Evolutionary conservation across 2,797 vertebrate species (phyloP).

Genomic region (Lepidocolaptes lacrymiger): DNA sequence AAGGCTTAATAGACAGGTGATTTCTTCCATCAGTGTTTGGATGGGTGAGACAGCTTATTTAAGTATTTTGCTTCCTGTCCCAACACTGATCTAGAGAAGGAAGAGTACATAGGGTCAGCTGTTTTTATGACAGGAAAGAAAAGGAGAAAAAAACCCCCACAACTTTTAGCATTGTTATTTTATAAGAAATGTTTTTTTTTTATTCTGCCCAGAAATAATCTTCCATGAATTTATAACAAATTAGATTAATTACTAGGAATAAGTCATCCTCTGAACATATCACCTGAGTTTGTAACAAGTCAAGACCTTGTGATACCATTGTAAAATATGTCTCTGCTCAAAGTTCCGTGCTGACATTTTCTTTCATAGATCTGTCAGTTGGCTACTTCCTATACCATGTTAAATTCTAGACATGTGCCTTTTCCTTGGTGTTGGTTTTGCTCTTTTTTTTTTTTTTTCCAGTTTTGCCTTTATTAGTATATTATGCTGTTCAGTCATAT

Average conservation of each 20-base stretch:
- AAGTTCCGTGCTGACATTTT: background rate
- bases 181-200: background rate
- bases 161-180: background rate
- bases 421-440: no score
- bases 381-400: background rate
- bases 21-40: background rate
- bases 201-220: background rate
- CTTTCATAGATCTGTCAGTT: background rate
- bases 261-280: background rate
- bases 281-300: background rate
- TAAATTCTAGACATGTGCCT: background rate
- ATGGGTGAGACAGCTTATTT: background rate
- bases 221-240: background rate
- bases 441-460: background rate
- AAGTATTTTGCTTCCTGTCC: background rate
- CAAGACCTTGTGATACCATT: background rate
- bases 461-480: background rate
- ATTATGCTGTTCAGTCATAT: background rate
- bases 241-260: background rate
- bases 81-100: background rate
- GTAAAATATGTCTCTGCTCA: background rate
- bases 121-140: background rate
- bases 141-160: background rate
- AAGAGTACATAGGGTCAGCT: background rate
- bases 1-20: background rate